These are phyloP conservation scores for Apis cerana DNA, from an alignment of 1,140 invertebrate species.

Conservation along the genomic window DNA sequence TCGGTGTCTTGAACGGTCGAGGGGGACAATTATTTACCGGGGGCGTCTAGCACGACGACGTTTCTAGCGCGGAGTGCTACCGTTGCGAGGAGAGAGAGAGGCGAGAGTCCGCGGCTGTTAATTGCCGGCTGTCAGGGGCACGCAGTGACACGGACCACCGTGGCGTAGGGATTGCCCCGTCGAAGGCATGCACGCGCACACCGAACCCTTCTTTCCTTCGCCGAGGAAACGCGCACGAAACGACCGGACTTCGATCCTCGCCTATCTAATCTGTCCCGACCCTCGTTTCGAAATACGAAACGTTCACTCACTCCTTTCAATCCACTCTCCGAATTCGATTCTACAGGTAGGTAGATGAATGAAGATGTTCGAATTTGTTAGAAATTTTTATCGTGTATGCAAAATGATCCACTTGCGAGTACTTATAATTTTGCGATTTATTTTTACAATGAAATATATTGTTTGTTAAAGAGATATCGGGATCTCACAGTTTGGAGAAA, in stretches of 20 bases:
- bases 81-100: constrained; percentile 55
- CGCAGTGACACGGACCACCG: constrained; percentile 71
- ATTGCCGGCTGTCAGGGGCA: constrained; percentile 80
- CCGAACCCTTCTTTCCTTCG: constrained; percentile 60
- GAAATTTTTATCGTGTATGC: too few relatives aligned
- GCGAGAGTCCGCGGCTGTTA: constrained; percentile 78
- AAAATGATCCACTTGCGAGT: too few relatives aligned
- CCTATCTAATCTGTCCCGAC: constrained; percentile 21
- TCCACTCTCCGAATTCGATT: neutral
- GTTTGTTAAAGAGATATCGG: neutral
- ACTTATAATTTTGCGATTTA: too few relatives aligned
- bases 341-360: too few relatives aligned
- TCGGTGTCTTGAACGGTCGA: constrained; percentile 77
- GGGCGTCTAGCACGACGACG: constrained; percentile 61
- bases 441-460: too few relatives aligned
- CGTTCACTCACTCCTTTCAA: neutral
- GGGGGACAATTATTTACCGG: constrained; percentile 79
- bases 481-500: neutral
- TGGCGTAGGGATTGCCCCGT: constrained; percentile 71
- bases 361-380: too few relatives aligned
- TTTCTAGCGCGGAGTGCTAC: constrained; percentile 61
- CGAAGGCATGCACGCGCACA: constrained; percentile 61
- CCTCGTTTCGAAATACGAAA: neutral
- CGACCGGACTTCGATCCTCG: constrained; percentile 33
- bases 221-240: constrained; percentile 40